phyloP scores from a whole-genome alignment of 2,113 vertebrate species.

The Maccullochella peelii region DNA sequence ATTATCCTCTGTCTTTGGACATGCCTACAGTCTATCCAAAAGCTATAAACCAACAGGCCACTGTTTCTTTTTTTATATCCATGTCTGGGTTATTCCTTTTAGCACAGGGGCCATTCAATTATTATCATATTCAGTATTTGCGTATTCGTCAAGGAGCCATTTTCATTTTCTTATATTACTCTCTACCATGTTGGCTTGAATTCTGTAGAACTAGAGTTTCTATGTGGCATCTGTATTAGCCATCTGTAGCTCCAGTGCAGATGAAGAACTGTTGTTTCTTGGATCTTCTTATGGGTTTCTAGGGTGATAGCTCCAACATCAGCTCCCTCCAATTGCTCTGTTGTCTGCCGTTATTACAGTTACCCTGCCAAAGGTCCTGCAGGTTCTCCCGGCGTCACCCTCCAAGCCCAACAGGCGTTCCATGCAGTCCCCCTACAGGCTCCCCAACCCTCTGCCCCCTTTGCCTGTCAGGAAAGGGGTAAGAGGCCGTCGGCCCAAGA shows the following conservation, averaged over 20 bases:
- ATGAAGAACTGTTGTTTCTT: background rate
- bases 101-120: background rate
- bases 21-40: background rate
- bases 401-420: conserved; percentile 88
- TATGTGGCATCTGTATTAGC: background rate
- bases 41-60: background rate
- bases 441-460: conserved; percentile 83
- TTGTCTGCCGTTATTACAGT: conserved; percentile 79
- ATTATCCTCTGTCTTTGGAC: background rate
- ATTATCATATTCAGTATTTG: too few species aligned
- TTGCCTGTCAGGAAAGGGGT: conserved; percentile 88
- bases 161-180: background rate
- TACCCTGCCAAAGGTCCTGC: conserved; percentile 86
- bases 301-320: background rate
- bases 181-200: background rate
- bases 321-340: background rate
- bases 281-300: background rate
- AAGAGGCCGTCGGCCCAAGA: conserved; percentile 87
- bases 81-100: conserved; percentile 2
- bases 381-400: conserved; percentile 83
- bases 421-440: conserved; percentile 90
- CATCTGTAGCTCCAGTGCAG: background rate
- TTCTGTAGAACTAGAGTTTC: background rate
- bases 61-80: background rate
- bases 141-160: background rate